Evolutionary conservation across 2,888 invertebrate species (phyloP), one percentile per base, ranked within the genome.

Genomic region (Sesia bembeciformis): DNA sequence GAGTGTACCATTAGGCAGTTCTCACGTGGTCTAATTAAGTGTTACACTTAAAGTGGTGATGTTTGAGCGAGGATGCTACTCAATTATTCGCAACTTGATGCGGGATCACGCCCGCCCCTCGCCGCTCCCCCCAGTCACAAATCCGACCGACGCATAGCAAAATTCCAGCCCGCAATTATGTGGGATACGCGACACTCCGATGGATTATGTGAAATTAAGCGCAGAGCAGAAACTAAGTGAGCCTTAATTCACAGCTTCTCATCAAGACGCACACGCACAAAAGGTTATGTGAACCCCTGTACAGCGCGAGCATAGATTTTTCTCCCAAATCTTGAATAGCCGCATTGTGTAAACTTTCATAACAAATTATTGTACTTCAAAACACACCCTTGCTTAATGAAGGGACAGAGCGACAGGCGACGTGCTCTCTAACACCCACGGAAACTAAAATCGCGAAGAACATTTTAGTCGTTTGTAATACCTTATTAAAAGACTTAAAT

Each of bases 171-270:
- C 79, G 73, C 80, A 84, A 80, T 83, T 84, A 84, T 78, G 78
- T 77, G 76, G 76, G 75, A 72, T 70, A 76, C 68, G 74, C 76
- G 81, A 79, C 81, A 78, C 78, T 81, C 74, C 70, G 79, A 83
- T 78, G 83, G 84, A 86, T 87, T 84, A 84, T 76, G 76, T 75
- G 78, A 84, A 83, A 84, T 84, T 83, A 84, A 84, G 79, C 74
- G 70, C 58, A 64, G 72, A 70, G 73, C 73, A 70, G 74, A 74
- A 78, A 80, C 78, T 79, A 78, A 82, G 78, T 77, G 79, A 73
- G 76, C 72, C 23, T 74, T 81, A 78, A 84, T 79, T 79, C 74
- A 75, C 74, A 63, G 65, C 67, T 62, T 62, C 66, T 74, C 73
- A 69, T 69, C 64, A 59, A 60, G 65, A 58, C 50, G 50, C 39